Evolutionary conservation across 2,888 invertebrate genomes (phyloP).

Genomic region (Ophraella communa): DNA sequence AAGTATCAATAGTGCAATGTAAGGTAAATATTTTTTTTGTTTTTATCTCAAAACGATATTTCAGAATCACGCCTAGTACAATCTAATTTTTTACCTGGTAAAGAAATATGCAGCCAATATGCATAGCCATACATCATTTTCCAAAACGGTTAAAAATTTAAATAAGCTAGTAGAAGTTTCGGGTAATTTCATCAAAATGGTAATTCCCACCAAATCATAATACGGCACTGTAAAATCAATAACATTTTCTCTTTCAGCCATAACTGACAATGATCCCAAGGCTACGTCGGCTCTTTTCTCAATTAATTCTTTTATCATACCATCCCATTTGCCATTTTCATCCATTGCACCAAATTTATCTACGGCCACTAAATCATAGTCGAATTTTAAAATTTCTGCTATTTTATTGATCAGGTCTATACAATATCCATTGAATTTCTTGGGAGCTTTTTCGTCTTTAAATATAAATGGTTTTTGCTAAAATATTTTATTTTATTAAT

Average conservation of each 20-base stretch:
- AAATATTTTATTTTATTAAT: too few species aligned
- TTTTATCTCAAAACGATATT: too few species aligned
- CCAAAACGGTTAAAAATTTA: constrained; percentile 94
- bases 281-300: constrained; percentile 88
- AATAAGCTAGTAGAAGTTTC: constrained; percentile 90
- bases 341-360: constrained; percentile 92
- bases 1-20: too few species aligned
- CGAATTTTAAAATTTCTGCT: constrained; percentile 82
- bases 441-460: constrained; percentile 69
- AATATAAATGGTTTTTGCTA: constrained; percentile 87
- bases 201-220: constrained; percentile 96
- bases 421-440: constrained; percentile 86
- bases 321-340: constrained; percentile 76
- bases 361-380: constrained; percentile 84
- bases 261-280: constrained; percentile 91
- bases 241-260: constrained; percentile 96
- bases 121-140: constrained; percentile 96
- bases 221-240: constrained; percentile 98
- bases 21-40: too few species aligned
- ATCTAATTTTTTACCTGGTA: constrained; percentile 75
- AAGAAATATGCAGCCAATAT: constrained; percentile 95
- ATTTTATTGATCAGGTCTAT: constrained; percentile 93
- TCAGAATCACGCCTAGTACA: too few species aligned
- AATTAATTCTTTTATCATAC: constrained; percentile 55
- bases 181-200: constrained; percentile 93